phyloP scores from a whole-genome alignment of 2,797 vertebrate species.

The Lithobates pipiens region DNA sequence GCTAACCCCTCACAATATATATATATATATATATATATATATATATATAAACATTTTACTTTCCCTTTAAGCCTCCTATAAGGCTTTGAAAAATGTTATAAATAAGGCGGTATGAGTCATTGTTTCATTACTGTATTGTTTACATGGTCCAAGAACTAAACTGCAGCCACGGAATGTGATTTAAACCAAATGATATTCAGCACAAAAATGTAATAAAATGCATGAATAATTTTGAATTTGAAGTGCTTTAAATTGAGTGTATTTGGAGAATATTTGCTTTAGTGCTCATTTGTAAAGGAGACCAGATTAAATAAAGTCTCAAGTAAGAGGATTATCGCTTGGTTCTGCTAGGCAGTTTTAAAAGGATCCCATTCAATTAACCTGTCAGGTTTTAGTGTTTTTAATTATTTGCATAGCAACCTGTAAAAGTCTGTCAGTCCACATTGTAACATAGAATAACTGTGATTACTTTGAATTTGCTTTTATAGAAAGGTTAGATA shows the following conservation, averaged over 20 bases:
- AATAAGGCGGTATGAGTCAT: not conserved
- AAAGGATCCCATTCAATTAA: constrained; percentile 45
- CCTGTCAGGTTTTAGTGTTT: constrained; percentile 35
- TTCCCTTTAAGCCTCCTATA: too few relatives aligned
- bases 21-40: too few relatives aligned
- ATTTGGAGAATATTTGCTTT: constrained; percentile 10
- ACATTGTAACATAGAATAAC: not conserved
- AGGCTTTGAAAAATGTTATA: not conserved
- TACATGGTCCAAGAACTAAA: not conserved
- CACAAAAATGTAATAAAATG: constrained; percentile 7
- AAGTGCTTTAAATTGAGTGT: constrained; percentile 15
- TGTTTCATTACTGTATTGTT: not conserved
- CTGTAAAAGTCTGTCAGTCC: constrained; percentile 6
- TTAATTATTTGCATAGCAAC: constrained; percentile 42
- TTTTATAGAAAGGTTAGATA: too few relatives aligned
- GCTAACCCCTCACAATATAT: too few relatives aligned
- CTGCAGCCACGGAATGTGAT: not conserved
- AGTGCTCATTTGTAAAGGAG: constrained; percentile 27
- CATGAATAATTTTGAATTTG: constrained; percentile 24
- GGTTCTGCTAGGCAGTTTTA: constrained; percentile 19
- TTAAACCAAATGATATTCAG: constrained; percentile 5
- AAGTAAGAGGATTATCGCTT: constrained; percentile 31
- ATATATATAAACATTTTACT: too few relatives aligned
- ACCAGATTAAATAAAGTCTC: constrained; percentile 33
- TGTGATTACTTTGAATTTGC: not conserved